A percentile compares a stretch with the other conserved stretches of the same genome.
These are phyloP conservation scores for Mus musculus DNA, from an alignment of 2,113 vertebrate species.

Conservation along the genomic window DNA sequence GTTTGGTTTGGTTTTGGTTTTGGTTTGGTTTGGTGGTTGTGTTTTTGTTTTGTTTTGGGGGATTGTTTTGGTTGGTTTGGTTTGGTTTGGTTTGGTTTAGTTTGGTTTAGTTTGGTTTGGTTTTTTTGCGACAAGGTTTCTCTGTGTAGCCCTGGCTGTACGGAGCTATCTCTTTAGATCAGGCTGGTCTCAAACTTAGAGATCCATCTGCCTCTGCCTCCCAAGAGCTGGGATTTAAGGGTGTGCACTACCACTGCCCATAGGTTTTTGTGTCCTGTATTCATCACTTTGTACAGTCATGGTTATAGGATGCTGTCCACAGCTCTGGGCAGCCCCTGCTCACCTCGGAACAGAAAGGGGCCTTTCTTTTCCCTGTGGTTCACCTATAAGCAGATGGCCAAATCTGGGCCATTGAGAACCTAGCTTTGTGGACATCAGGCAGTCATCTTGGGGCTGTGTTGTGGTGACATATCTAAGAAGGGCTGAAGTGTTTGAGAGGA, in stretches of 20 bases:
- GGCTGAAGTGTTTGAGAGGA: neutral
- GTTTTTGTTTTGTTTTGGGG: neutral
- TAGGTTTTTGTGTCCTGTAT: neutral
- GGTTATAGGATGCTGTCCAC: neutral
- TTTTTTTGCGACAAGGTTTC: neutral
- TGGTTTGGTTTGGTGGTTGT: too few species aligned
- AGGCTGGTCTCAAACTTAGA: neutral
- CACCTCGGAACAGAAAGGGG: neutral
- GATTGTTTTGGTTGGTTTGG: neutral
- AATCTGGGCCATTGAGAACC: neutral
- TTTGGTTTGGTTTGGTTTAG: neutral
- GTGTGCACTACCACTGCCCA: neutral
- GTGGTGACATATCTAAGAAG: neutral
- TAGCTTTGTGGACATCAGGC: neutral
- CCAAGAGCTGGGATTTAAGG: neutral
- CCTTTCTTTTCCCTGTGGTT: neutral
- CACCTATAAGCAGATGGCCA: neutral
- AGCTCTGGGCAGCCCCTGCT: neutral
- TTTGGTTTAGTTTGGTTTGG: neutral
- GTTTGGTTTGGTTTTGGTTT: neutral
- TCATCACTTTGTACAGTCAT: neutral
- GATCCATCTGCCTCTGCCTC: neutral
- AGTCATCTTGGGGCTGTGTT: neutral
- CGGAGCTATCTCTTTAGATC: neutral
- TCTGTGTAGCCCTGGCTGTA: neutral